phyloP scores from a whole-genome alignment of 1,140 invertebrate species.

The Apolygus lucorum region DNA sequence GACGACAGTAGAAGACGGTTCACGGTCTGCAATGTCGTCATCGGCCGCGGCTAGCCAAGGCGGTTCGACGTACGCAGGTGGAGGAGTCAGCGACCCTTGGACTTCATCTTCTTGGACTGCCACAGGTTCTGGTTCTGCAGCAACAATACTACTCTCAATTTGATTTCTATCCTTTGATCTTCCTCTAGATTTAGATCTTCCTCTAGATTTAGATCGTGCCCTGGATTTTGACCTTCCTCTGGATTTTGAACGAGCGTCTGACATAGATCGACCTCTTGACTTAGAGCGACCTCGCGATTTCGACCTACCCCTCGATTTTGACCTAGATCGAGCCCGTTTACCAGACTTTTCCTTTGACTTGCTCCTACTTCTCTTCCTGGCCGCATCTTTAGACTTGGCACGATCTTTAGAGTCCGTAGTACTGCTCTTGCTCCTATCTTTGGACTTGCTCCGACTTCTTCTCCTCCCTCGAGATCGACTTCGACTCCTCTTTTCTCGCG shows the following conservation, averaged over 20 bases:
- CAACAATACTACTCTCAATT: neutral
- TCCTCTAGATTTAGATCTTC: neutral
- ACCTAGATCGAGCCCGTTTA: neutral
- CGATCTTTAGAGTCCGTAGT: constrained; percentile 36
- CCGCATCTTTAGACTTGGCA: constrained; percentile 33
- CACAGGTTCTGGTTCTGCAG: neutral
- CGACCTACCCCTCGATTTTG: neutral
- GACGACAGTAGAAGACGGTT: constrained; percentile 49
- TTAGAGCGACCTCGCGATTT: neutral
- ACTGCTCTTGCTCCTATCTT: constrained; percentile 33
- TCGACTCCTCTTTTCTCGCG: constrained; percentile 34
- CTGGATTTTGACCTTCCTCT: constrained; percentile 1
- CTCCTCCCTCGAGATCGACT: constrained; percentile 34
- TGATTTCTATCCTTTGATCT: too few relatives aligned
- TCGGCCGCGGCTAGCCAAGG: neutral
- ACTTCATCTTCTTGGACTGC: neutral
- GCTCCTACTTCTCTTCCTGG: constrained; percentile 29
- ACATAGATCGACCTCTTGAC: neutral
- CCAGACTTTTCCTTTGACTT: constrained; percentile 8
- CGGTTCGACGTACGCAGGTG: too few relatives aligned
- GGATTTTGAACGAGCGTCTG: constrained; percentile 13
- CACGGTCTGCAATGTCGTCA: constrained; percentile 42
- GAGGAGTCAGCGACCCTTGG: constrained; percentile 9
- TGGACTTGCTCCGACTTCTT: constrained; percentile 29
- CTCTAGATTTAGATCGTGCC: neutral